phyloP scores from a whole-genome alignment of 2,888 invertebrate species.

The Cantharis nigra region DNA sequence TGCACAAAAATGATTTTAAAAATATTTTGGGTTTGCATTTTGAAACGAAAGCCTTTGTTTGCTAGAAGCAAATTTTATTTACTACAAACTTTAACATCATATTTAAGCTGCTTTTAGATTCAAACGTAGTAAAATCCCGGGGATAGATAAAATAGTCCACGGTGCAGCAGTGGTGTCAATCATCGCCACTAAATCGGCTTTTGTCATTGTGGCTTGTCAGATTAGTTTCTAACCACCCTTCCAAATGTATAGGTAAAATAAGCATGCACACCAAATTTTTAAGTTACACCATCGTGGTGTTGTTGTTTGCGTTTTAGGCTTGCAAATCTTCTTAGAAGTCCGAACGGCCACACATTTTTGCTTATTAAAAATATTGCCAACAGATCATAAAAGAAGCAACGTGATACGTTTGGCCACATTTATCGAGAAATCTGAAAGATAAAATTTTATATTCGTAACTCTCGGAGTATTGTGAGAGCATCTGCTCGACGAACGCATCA shows the following conservation, averaged over 20 bases:
- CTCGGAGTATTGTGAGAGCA: background rate
- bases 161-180: conserved; percentile 46
- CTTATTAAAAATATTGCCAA: background rate
- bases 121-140: conserved; percentile 4
- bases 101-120: conserved; percentile 2
- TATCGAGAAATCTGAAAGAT: background rate
- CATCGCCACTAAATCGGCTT: conserved; percentile 50
- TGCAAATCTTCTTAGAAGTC: conserved; percentile 44
- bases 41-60: background rate
- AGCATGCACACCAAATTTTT: conserved; percentile 11
- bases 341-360: conserved; percentile 14
- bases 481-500: background rate
- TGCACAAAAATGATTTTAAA: too few species aligned
- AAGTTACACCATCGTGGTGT: conserved; percentile 26
- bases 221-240: conserved; percentile 45
- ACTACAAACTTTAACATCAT: background rate
- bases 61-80: background rate
- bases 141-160: conserved; percentile 24
- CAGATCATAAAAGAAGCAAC: background rate
- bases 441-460: background rate
- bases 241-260: conserved; percentile 39
- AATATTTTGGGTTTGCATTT: background rate
- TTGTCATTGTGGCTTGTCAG: conserved; percentile 49
- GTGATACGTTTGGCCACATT: background rate
- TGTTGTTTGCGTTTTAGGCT: conserved; percentile 41